phyloP scores from a whole-genome alignment of 1,140 invertebrate genomes.

The Lepidurus apus region DNA sequence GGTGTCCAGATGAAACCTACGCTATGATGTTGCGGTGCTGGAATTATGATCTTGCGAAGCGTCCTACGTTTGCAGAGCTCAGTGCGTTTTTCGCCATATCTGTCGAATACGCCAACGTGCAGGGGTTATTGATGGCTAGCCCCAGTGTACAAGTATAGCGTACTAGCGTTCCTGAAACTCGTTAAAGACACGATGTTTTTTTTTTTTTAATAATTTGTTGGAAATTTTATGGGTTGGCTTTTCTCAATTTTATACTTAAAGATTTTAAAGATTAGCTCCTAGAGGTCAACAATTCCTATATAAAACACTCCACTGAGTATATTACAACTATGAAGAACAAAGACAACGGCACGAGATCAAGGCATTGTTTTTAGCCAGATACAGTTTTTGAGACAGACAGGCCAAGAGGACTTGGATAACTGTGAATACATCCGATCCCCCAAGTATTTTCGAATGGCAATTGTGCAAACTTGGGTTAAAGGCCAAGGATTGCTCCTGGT shows the following conservation, averaged over 20 bases:
- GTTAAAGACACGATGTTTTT: background rate
- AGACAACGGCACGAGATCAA: background rate
- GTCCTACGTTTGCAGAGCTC: constrained; percentile 77
- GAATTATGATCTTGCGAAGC: constrained; percentile 65
- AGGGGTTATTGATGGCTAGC: constrained; percentile 49
- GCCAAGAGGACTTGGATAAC: background rate
- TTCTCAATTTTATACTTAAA: constrained; percentile 22
- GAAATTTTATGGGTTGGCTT: background rate
- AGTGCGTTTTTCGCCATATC: constrained; percentile 66
- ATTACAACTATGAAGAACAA: background rate
- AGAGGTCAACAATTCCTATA: background rate
- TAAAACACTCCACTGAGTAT: background rate
- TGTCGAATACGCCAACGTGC: constrained; percentile 63
- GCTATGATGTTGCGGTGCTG: constrained; percentile 85
- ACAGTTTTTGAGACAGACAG: background rate
- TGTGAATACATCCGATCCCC: constrained; percentile 34
- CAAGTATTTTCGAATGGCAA: constrained; percentile 43
- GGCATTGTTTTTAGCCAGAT: constrained; percentile 18
- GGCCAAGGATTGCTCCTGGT: constrained; percentile 46
- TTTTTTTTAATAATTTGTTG: background rate
- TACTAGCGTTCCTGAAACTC: background rate
- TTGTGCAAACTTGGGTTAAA: constrained; percentile 47
- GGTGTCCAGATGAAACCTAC: constrained; percentile 80
- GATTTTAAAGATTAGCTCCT: background rate
- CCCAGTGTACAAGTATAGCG: background rate